Conservation (phyloP, 2,797 vertebrate species). For the Chloroceryle inda region DNA sequence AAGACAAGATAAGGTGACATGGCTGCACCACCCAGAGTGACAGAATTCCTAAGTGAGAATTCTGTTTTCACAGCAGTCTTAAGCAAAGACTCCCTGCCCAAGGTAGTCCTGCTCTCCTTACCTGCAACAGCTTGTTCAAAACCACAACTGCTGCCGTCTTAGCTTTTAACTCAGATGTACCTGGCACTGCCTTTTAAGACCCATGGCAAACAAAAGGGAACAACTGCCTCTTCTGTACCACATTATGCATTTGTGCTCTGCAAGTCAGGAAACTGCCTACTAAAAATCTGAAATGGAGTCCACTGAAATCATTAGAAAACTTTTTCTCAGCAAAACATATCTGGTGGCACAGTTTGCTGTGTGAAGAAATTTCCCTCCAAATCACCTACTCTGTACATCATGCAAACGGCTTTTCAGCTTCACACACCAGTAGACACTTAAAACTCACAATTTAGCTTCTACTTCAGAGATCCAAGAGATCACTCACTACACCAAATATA, state of each 20-base stretch:
- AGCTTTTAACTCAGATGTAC: not conserved
- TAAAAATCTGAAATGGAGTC: not conserved
- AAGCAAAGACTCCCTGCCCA: not conserved
- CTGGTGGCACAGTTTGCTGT: too few species aligned
- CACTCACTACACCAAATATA: accelerated
- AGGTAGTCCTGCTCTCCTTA: not conserved
- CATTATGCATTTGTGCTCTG: accelerated
- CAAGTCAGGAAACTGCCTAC: not conserved
- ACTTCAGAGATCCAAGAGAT: not conserved
- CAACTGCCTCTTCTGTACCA: accelerated
- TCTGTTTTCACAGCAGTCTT: not conserved
- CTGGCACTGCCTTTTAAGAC: not conserved
- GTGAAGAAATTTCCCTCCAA: not conserved
- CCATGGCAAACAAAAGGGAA: not conserved
- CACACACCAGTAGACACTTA: accelerated
- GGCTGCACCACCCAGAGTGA: not conserved
- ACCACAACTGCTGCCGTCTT: accelerated
- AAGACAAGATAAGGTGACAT: not conserved
- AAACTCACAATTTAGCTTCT: not conserved
- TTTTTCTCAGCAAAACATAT: not conserved
- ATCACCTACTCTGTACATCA: accelerated
- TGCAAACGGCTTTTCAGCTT: not conserved
- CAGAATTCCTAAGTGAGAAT: not conserved
- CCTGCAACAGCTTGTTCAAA: not conserved
- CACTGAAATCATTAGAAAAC: not conserved